phyloP scores from a whole-genome alignment of 2,797 vertebrate genomes.

The Cyprinodon diabolis region DNA sequence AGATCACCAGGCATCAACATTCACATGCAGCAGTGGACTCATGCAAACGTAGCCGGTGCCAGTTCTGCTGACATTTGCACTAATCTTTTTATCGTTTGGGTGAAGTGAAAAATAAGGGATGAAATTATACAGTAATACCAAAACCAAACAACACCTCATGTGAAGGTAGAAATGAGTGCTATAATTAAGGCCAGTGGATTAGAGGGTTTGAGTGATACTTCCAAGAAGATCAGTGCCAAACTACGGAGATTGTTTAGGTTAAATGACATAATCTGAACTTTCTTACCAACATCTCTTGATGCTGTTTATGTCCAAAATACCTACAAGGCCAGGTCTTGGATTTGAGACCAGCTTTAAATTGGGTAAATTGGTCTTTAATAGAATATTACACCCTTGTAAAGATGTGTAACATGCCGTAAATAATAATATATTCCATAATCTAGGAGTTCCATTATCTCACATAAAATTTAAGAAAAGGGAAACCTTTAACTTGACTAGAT shows the following conservation, averaged over 20 bases:
- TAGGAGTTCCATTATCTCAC: background rate
- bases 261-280: background rate
- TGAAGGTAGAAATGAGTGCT: conserved; percentile 3
- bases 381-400: background rate
- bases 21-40: conserved; percentile 41
- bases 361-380: background rate
- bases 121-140: conserved; percentile 37
- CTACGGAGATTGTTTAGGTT: background rate
- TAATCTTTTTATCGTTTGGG: conserved; percentile 45
- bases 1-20: conserved; percentile 56
- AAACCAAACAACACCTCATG: conserved; percentile 35
- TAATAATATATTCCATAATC: background rate
- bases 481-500: background rate
- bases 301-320: conserved; percentile 1
- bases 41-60: conserved; percentile 46
- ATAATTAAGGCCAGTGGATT: conserved; percentile 23
- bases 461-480: background rate
- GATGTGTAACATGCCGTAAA: background rate
- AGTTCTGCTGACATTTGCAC: conserved; percentile 59
- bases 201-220: conserved; percentile 40
- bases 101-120: conserved; percentile 37
- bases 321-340: background rate
- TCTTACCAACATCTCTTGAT: conserved; percentile 2
- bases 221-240: conserved; percentile 35
- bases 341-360: background rate